These are phyloP conservation scores for Sebastiscus tertius DNA, from an alignment of 2,797 vertebrate species.

Conservation along the genomic window DNA sequence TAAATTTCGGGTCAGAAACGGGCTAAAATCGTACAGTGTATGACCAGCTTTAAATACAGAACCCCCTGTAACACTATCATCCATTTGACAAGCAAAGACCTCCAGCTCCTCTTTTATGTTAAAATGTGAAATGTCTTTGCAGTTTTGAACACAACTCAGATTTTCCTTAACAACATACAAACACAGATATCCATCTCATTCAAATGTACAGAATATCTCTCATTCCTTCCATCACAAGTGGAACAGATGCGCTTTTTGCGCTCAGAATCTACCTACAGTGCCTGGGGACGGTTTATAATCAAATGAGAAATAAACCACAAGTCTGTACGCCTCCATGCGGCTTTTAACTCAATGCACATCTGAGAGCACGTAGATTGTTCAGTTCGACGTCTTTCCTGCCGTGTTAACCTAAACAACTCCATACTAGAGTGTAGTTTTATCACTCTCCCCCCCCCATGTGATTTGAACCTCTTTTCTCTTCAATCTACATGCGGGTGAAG, in stretches of 20 bases:
- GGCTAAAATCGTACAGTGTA: accelerated
- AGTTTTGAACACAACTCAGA: background rate
- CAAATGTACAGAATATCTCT: background rate
- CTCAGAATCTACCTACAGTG: background rate
- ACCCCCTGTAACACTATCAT: background rate
- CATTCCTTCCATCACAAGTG: conserved; percentile 4
- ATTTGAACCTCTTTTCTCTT: background rate
- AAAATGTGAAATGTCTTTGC: background rate
- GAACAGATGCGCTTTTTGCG: background rate
- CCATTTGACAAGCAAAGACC: no score
- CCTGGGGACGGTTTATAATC: conserved; percentile 25
- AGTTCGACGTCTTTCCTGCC: background rate
- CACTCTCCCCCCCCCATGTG: background rate
- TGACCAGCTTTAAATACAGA: background rate
- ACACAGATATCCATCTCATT: background rate
- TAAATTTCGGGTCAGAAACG: no score
- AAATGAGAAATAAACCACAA: conserved; percentile 49
- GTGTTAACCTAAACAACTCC: background rate
- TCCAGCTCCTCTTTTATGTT: background rate
- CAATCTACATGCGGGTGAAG: conserved; percentile 9
- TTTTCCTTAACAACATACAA: background rate
- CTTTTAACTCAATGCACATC: background rate
- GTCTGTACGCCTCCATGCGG: background rate
- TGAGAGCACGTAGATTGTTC: background rate
- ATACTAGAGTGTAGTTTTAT: background rate